phyloP scores from a whole-genome alignment of 2,113 vertebrate genomes.

The Actenoides hombroni region DNA sequence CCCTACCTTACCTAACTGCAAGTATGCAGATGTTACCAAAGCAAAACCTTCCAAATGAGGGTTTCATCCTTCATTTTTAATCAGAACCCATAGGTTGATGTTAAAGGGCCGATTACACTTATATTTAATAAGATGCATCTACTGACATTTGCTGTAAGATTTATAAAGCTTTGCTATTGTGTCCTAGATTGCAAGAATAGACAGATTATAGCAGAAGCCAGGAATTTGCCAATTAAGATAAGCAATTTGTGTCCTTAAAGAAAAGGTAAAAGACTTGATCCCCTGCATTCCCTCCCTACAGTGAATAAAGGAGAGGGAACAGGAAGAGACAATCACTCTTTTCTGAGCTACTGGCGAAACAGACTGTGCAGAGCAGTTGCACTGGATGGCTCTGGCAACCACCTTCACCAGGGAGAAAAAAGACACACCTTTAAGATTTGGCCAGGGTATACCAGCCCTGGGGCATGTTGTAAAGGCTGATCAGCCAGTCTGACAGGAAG shows the following conservation, averaged over 20 bases:
- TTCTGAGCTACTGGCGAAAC: not conserved
- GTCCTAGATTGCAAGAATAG: not conserved
- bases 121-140: not conserved
- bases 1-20: not conserved
- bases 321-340: not conserved
- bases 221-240: not conserved
- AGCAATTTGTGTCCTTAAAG: not conserved
- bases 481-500: not conserved
- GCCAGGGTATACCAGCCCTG: not conserved
- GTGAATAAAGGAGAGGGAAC: not conserved
- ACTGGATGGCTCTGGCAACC: not conserved
- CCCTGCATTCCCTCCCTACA: not conserved
- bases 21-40: not conserved
- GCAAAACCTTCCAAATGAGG: not conserved
- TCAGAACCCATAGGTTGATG: accelerated
- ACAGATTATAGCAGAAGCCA: not conserved
- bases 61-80: not conserved
- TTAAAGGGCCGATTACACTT: not conserved
- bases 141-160: not conserved
- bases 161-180: not conserved
- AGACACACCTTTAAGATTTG: constrained; percentile 9
- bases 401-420: not conserved
- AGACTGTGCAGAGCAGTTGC: not conserved
- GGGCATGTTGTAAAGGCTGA: not conserved
- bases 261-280: not conserved